A percentile compares a stretch with the other conserved stretches of the same genome.
phyloP scores from a whole-genome alignment of 2,888 invertebrate species.

The Erebia ligea region DNA sequence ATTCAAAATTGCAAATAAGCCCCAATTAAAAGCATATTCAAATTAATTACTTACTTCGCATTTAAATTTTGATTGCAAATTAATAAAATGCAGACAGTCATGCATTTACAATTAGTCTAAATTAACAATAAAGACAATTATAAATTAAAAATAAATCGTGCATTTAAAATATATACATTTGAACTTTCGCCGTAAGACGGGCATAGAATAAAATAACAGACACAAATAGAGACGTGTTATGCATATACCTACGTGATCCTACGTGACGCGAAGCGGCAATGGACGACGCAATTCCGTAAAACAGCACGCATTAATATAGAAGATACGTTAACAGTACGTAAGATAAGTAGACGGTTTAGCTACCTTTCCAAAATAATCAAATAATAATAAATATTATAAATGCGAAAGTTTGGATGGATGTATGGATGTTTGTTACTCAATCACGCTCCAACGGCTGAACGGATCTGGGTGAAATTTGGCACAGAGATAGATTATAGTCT shows the following conservation, averaged over 20 bases:
- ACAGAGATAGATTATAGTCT: too few species aligned
- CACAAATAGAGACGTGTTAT: slow-evolving; percentile 18
- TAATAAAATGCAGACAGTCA: background rate
- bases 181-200: slow-evolving; percentile 35
- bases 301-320: background rate
- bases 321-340: background rate
- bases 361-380: too few species aligned
- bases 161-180: slow-evolving; percentile 15
- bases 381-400: too few species aligned
- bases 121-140: slow-evolving; percentile 20
- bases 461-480: too few species aligned
- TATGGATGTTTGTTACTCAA: too few species aligned
- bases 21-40: background rate
- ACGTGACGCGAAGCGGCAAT: slow-evolving; percentile 29
- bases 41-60: slow-evolving; percentile 1
- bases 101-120: background rate
- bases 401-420: too few species aligned
- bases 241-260: slow-evolving; percentile 34
- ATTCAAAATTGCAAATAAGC: background rate
- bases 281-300: background rate
- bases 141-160: background rate
- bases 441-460: too few species aligned
- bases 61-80: slow-evolving; percentile 12
- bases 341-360: too few species aligned
- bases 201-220: slow-evolving; percentile 30